phyloP scores from a whole-genome alignment of 2,797 vertebrate genomes.

The Cryptoprocta ferox region DNA sequence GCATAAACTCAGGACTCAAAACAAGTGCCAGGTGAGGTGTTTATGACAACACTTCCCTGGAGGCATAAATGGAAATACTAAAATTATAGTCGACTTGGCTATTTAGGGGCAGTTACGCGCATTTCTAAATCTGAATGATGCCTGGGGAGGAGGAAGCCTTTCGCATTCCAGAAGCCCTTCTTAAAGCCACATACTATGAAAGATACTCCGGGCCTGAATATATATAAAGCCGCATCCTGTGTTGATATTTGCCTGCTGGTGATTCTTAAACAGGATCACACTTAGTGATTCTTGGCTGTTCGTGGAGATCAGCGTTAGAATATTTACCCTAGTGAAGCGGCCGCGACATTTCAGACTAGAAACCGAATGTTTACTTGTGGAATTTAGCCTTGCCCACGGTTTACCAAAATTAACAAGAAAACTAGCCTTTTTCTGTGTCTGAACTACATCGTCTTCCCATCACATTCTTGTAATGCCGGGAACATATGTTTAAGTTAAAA shows the following conservation, averaged over 20 bases:
- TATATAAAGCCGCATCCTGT: not conserved
- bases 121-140: constrained; percentile 76
- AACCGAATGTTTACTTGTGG: constrained; percentile 64
- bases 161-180: constrained; percentile 51
- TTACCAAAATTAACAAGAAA: constrained; percentile 66
- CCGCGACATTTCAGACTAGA: constrained; percentile 10
- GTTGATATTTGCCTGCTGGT: not conserved
- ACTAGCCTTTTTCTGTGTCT: constrained; percentile 62
- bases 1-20: constrained; percentile 40
- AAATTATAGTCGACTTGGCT: constrained; percentile 74
- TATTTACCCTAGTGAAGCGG: constrained; percentile 4
- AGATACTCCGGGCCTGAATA: constrained; percentile 22
- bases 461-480: constrained; percentile 10
- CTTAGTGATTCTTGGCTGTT: not conserved
- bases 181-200: constrained; percentile 57
- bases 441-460: constrained; percentile 47
- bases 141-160: constrained; percentile 52
- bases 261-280: not conserved
- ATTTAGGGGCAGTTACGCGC: constrained; percentile 73
- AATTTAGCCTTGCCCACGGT: constrained; percentile 67
- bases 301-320: not conserved
- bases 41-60: constrained; percentile 73
- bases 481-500: constrained; percentile 40
- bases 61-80: constrained; percentile 74
- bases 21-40: constrained; percentile 62